These are phyloP conservation scores for Zapus hudsonius DNA, from an alignment of 2,113 vertebrate genomes.

Conservation along the genomic window DNA sequence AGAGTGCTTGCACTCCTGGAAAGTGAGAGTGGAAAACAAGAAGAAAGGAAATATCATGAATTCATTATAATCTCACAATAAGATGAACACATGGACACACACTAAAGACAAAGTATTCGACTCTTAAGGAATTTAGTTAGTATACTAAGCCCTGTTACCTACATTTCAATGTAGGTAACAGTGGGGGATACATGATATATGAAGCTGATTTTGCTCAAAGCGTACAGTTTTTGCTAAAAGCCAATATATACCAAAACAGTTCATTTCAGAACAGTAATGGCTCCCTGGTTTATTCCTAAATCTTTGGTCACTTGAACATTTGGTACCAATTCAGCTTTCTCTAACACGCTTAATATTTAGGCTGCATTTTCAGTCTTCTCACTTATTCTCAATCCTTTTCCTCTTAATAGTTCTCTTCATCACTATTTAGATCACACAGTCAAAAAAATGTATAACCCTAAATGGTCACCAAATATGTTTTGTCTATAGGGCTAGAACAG, in stretches of 20 bases:
- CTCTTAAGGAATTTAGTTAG: constrained; percentile 11
- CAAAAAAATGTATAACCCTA: constrained; percentile 13
- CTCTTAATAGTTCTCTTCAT: not conserved
- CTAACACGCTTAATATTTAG: not conserved
- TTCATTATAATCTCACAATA: no score
- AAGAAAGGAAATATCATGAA: no score
- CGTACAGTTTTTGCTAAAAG: constrained; percentile 14
- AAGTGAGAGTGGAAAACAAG: no score
- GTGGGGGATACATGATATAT: no score
- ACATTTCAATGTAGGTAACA: no score
- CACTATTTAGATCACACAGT: not conserved
- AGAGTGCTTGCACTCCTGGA: not conserved
- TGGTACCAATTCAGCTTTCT: not conserved
- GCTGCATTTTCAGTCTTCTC: constrained; percentile 22
- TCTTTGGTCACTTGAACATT: not conserved
- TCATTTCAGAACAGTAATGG: not conserved
- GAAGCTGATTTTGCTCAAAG: constrained; percentile 19
- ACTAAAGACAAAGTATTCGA: not conserved
- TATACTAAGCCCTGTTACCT: not conserved
- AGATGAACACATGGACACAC: not conserved
- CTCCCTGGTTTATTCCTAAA: not conserved
- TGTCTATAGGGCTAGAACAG: not conserved
- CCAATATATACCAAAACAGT: not conserved
- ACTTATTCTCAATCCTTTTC: not conserved
- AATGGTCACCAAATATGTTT: no score